Conservation (phyloP, 2,888 invertebrate species). For the Apeira syringaria region DNA sequence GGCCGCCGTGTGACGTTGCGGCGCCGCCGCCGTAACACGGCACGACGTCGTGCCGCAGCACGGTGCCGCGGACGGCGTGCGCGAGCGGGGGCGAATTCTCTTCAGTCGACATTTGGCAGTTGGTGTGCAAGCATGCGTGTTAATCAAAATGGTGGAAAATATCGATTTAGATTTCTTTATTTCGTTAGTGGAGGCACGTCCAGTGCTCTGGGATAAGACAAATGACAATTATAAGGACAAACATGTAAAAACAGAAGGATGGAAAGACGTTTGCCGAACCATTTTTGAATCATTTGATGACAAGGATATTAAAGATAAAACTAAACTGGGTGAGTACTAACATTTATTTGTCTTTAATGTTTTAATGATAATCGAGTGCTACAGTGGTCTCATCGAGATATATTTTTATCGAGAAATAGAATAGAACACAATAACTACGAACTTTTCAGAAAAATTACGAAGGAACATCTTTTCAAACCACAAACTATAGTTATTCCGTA, state of each 20-base stretch:
- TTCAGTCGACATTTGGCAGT: slow-evolving; percentile 11
- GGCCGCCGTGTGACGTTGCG: slow-evolving; percentile 4
- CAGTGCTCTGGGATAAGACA: slow-evolving; percentile 23
- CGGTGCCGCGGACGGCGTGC: slow-evolving; percentile 7
- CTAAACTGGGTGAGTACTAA: slow-evolving; percentile 8
- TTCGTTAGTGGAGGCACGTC: slow-evolving; percentile 20
- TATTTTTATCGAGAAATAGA: slow-evolving; percentile 1
- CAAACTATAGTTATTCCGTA: too few relatives aligned
- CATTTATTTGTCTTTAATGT: slow-evolving; percentile 10
- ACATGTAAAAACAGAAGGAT: slow-evolving; percentile 14
- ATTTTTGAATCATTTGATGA: slow-evolving; percentile 15
- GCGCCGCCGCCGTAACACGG: slow-evolving; percentile 8
- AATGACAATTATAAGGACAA: slow-evolving; percentile 20
- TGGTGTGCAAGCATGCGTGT: slow-evolving; percentile 3
- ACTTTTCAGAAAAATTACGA: neutral
- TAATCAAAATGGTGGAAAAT: slow-evolving; percentile 12
- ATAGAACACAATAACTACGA: slow-evolving; percentile 1
- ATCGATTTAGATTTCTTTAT: slow-evolving; percentile 17
- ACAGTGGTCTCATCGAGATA: neutral
- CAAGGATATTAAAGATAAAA: slow-evolving; percentile 15
- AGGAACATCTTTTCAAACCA: too few relatives aligned
- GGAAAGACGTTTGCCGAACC: slow-evolving; percentile 18
- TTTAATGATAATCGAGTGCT: slow-evolving; percentile 10
- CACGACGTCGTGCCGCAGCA: slow-evolving; percentile 10
- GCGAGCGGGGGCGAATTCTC: neutral